Conservation (phyloP, 2,797 vertebrate species). For the Botia almorhae region DNA sequence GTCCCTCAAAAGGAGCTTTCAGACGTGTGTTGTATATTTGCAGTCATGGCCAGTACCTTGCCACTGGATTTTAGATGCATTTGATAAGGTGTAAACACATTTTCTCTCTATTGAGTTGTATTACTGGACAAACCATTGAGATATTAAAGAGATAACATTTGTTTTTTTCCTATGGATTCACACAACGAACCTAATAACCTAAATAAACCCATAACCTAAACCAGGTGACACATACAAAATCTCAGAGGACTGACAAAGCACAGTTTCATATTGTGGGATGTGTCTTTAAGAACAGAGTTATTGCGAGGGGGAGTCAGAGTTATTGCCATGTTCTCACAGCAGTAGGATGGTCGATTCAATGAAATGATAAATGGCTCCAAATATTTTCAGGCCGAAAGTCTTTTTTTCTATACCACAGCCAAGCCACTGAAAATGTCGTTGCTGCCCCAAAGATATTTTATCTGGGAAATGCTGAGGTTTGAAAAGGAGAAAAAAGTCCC, state of each 20-base stretch:
- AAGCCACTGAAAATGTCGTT: slow-evolving; percentile 39
- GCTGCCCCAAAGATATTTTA: slow-evolving; percentile 31
- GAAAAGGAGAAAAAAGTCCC: slow-evolving; percentile 49
- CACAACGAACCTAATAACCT: too few relatives aligned
- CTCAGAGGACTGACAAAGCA: background rate
- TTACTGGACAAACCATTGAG: background rate
- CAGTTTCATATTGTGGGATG: slow-evolving; percentile 19
- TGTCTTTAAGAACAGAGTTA: slow-evolving; percentile 18
- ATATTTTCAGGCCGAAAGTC: slow-evolving; percentile 2
- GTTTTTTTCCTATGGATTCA: background rate
- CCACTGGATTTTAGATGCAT: background rate
- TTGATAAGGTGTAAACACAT: too few relatives aligned
- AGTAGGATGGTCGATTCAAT: slow-evolving; percentile 34
- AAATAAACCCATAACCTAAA: background rate
- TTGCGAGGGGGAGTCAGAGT: background rate
- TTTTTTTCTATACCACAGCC: slow-evolving; percentile 1
- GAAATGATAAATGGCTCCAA: slow-evolving; percentile 38
- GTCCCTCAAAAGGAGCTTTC: slow-evolving; percentile 16
- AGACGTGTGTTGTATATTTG: slow-evolving; percentile 20
- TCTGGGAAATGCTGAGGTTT: slow-evolving; percentile 37
- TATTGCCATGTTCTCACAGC: slow-evolving; percentile 10
- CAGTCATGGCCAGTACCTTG: slow-evolving; percentile 18
- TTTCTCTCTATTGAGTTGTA: background rate
- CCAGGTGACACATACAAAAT: slow-evolving; percentile 8
- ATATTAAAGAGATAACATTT: background rate